Evolutionary conservation across 37 sponge, comb jelly and placozoan species (phyloP).

Genomic region (Ianthella basta): DNA sequence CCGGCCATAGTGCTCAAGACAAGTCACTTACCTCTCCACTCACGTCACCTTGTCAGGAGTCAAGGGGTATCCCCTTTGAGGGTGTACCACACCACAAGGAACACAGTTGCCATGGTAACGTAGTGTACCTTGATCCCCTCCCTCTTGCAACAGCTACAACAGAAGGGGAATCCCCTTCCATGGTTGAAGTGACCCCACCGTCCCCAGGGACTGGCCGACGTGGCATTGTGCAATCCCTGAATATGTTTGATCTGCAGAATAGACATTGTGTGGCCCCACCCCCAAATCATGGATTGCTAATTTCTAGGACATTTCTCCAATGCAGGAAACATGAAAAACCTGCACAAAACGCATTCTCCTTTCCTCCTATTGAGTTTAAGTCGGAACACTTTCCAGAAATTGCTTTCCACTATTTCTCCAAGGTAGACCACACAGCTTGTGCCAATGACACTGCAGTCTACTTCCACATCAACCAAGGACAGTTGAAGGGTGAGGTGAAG

Average conservation of each 20-base stretch:
- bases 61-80: background rate
- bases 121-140: background rate
- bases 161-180: background rate
- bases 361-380: conserved; percentile 27
- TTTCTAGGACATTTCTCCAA: background rate
- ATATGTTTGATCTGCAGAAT: background rate
- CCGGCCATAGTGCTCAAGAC: too few species aligned
- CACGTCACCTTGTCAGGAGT: too few species aligned
- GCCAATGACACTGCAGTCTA: background rate
- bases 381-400: conserved; percentile 8
- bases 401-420: conserved; percentile 20
- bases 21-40: too few species aligned
- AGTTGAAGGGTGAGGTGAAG: background rate
- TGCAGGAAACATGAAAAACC: background rate
- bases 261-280: conserved; percentile 14
- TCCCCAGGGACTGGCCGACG: background rate
- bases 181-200: background rate
- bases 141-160: background rate
- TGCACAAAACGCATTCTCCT: background rate
- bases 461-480: conserved; percentile 4
- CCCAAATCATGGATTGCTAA: background rate
- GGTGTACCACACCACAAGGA: background rate
- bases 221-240: background rate
- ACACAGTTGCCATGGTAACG: background rate
- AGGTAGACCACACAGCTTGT: background rate